phyloP scores from a whole-genome alignment of 2,888 invertebrate genomes.

The Molanna angustata region DNA sequence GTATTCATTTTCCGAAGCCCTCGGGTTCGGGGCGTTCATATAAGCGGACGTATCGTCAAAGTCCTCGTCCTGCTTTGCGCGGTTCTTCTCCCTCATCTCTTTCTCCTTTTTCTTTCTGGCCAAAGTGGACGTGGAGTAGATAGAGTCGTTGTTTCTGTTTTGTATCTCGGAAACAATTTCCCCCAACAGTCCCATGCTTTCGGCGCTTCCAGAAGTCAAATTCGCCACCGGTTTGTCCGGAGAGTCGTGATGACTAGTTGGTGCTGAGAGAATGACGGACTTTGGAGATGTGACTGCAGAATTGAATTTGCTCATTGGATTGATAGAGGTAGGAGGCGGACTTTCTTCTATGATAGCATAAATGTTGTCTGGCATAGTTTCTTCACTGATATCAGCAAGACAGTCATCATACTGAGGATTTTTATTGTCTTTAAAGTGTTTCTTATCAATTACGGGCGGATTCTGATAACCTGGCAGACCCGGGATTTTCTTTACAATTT shows the following conservation, averaged over 20 bases:
- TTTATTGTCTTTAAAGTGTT: conserved; percentile 42
- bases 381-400: conserved; percentile 62
- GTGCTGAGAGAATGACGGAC: conserved; percentile 39
- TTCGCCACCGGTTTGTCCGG: conserved; percentile 38
- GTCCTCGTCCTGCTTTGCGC: conserved; percentile 34
- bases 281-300: conserved; percentile 40
- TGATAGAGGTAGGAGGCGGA: conserved; percentile 43
- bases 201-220: conserved; percentile 56
- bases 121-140: conserved; percentile 77
- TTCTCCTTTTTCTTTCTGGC: conserved; percentile 59
- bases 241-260: conserved; percentile 45
- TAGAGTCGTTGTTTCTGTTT: conserved; percentile 80
- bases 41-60: conserved; percentile 54
- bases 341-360: conserved; percentile 85
- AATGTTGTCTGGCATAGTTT: conserved; percentile 69
- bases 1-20: conserved; percentile 61
- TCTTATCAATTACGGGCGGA: conserved; percentile 43
- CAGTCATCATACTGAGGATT: conserved; percentile 74
- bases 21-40: conserved; percentile 60
- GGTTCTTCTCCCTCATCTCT: conserved; percentile 41
- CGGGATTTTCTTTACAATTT: conserved; percentile 42
- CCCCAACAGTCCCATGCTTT: conserved; percentile 74
- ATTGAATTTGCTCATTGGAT: conserved; percentile 33
- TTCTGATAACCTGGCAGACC: conserved; percentile 59
- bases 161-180: conserved; percentile 89